Conservation (phyloP, 1,140 invertebrate genomes). For the Pseudomyrmex flavicornis region DNA sequence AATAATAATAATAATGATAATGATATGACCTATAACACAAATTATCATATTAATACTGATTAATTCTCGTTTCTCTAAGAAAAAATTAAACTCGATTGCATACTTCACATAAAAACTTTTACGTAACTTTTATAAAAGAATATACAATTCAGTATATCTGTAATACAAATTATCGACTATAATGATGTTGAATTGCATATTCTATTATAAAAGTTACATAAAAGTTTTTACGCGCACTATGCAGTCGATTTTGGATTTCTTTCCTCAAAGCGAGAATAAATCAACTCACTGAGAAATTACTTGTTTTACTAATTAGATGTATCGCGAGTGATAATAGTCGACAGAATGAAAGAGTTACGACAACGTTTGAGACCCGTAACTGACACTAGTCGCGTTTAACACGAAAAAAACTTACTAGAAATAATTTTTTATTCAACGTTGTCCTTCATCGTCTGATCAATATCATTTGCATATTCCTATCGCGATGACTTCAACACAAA, state of each 20-base stretch:
- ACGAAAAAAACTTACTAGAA: background rate
- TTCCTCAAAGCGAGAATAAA: background rate
- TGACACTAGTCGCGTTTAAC: background rate
- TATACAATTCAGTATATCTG: too few species aligned
- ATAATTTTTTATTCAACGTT: slow-evolving; percentile 59
- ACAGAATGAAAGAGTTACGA: background rate
- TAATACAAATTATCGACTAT: too few species aligned
- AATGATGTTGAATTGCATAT: too few species aligned
- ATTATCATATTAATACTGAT: too few species aligned
- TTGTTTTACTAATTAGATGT: slow-evolving; percentile 36
- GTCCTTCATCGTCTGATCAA: slow-evolving; percentile 25
- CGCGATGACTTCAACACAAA: slow-evolving; percentile 19
- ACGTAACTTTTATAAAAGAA: too few species aligned
- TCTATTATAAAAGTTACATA: too few species aligned
- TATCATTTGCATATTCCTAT: slow-evolving; percentile 54
- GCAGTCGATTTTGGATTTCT: background rate
- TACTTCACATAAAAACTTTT: too few species aligned
- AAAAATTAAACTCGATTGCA: too few species aligned
- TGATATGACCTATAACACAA: too few species aligned
- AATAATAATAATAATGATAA: background rate
- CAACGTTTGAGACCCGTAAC: background rate
- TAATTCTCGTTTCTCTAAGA: too few species aligned
- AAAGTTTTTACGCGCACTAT: too few species aligned
- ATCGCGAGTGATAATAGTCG: slow-evolving; percentile 36
- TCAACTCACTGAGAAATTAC: slow-evolving; percentile 55